Evolutionary conservation across 2,797 vertebrate species (phyloP).

Genomic region (Coracias cyanogaster): DNA sequence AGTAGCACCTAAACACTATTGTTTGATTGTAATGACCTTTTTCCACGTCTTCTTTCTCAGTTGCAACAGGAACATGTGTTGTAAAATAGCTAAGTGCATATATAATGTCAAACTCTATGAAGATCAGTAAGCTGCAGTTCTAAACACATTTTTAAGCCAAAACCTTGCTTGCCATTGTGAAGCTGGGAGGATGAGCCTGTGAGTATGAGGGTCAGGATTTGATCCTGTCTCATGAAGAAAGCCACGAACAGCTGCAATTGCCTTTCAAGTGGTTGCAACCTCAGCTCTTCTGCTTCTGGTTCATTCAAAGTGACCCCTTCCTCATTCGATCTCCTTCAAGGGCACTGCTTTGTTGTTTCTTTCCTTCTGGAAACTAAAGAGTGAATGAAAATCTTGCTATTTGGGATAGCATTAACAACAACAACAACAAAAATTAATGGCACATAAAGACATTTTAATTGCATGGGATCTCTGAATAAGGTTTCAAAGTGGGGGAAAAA

Average conservation of each 20-base stretch:
- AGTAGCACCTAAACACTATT: neutral
- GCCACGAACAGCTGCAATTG: neutral
- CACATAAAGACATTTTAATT: slow-evolving; percentile 63
- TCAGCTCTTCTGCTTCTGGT: neutral
- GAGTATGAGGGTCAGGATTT: neutral
- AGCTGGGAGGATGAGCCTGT: neutral
- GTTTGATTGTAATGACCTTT: neutral
- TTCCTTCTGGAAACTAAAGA: slow-evolving; percentile 27
- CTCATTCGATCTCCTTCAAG: neutral
- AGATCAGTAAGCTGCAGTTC: neutral
- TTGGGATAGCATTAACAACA: neutral
- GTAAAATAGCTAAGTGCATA: neutral
- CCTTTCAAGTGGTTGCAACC: neutral
- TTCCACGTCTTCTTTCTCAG: neutral
- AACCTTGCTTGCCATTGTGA: neutral
- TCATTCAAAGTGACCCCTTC: neutral
- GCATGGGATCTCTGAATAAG: slow-evolving; percentile 54
- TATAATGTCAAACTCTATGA: neutral
- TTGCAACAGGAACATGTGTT: neutral
- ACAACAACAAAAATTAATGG: neutral
- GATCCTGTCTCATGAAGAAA: neutral
- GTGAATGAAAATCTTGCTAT: slow-evolving; percentile 40
- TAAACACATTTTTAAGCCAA: neutral
- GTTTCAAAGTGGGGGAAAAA: slow-evolving; percentile 27
- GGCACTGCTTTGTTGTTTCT: neutral